Evolutionary conservation across 2,113 vertebrate species (phyloP).

Genomic region (Myiozetetes cayanensis): DNA sequence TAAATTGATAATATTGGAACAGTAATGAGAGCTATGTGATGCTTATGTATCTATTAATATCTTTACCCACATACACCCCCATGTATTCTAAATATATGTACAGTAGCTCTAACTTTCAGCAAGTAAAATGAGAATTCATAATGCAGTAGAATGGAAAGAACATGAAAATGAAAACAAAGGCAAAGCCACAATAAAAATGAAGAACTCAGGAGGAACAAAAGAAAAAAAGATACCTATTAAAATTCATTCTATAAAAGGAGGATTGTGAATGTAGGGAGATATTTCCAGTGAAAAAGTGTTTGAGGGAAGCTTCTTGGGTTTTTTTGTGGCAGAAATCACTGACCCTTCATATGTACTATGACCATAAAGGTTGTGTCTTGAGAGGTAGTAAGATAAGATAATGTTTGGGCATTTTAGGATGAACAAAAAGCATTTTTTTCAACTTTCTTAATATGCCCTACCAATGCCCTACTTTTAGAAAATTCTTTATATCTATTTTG

Average conservation of each 20-base stretch:
- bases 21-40: constrained; percentile 52
- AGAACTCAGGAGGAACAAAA: background rate
- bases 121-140: constrained; percentile 51
- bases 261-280: background rate
- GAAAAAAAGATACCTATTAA: background rate
- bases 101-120: constrained; percentile 52
- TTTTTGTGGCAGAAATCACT: background rate
- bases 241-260: background rate
- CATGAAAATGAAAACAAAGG: constrained; percentile 43
- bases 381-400: background rate
- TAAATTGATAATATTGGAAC: constrained; percentile 53
- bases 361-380: background rate
- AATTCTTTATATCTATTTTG: constrained; percentile 26
- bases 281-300: constrained; percentile 19
- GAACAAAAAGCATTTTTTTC: background rate
- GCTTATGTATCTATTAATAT: constrained; percentile 65
- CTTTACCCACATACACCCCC: constrained; percentile 59
- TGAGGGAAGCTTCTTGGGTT: background rate
- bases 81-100: constrained; percentile 60
- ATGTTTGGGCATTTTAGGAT: background rate
- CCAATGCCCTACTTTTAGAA: background rate
- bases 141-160: constrained; percentile 18
- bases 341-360: background rate
- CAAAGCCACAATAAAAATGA: constrained; percentile 37
- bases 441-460: background rate